Conservation (phyloP, 2,888 invertebrate species). For the Rhamnusium bicolor region DNA sequence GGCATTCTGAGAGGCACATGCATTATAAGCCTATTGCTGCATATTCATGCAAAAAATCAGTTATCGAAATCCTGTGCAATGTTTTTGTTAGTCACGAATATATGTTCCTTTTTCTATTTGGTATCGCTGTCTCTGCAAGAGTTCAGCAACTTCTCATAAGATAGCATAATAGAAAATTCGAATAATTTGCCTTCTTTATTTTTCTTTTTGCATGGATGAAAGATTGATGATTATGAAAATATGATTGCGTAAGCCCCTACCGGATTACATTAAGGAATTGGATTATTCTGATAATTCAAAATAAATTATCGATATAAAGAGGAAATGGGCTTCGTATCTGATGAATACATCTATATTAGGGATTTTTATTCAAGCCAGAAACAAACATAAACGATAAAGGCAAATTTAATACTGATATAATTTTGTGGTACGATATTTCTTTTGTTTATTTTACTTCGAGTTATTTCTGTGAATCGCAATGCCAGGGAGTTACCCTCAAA, state of each 20-base stretch:
- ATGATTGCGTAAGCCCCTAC: neutral
- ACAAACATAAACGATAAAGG: neutral
- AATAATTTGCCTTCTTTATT: neutral
- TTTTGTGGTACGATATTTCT: neutral
- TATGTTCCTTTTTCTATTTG: neutral
- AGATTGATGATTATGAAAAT: slow-evolving; percentile 9
- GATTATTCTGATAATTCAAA: slow-evolving; percentile 16
- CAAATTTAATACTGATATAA: neutral
- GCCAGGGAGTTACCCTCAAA: neutral
- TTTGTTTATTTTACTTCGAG: neutral
- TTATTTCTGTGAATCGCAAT: neutral
- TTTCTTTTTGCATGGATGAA: neutral
- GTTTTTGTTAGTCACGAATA: neutral
- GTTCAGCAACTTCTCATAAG: neutral
- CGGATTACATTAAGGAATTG: neutral
- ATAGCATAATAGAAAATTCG: slow-evolving; percentile 7
- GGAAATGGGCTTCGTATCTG: neutral
- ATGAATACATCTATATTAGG: neutral
- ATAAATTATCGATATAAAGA: neutral
- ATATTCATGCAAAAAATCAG: too few species aligned
- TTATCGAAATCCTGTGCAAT: neutral
- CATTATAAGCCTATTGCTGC: too few species aligned
- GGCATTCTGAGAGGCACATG: too few species aligned
- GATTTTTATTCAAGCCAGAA: neutral
- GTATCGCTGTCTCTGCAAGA: neutral